Evolutionary conservation across 1,140 invertebrate genomes (phyloP), one percentile per base, ranked within the genome.

Genomic region (Pristionchus pacificus): DNA sequence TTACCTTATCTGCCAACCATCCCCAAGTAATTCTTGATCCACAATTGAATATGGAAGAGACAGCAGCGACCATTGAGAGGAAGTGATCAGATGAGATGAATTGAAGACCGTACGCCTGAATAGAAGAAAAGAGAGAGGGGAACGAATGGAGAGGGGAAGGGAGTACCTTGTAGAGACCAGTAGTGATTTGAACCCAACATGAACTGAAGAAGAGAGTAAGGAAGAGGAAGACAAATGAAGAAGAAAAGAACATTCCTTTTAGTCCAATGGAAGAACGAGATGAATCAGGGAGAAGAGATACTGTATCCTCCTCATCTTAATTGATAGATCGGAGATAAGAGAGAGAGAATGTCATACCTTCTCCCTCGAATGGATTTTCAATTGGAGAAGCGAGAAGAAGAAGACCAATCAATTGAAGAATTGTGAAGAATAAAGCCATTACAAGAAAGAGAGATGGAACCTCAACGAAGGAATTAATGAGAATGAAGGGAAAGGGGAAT

Each of bases 21-120:
- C 87, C 87, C 87, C 87, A 87, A 60, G 82, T 61, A n/a, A 87
- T 78, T 32, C 87, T 71, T 1, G 86, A 87, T 28, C 31, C 72
- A 25, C 84, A 83, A 80, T 88, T 88, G 77, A 84, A 86, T 30
- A 87, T 74, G n/a, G 87, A 83, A n/a, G 85, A 82, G 55, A 87
- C 72, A 0, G 86, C 82, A 2, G 86, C 86, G 2, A 87, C 84
- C 14, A 83, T 69, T 1, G 86, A 84, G 61, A 87, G 79, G 70
- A 86, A 87, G 30, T 83, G 79, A 74, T 88, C 87, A 74, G 87
- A 83, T 1, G 67, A 75, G 59, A 87, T 86, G 74, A 85, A 86
- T 10, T 83, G 84, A 69, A 86, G 85, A 10, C 87, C 87, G 79
- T 83, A 87, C 1, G 86, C 81, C 84, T 84, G 58, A 15, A 79